A percentile compares a stretch with the other conserved stretches of the same genome.
These are phyloP conservation scores for Apis dorsata DNA, from an alignment of 1,140 invertebrate genomes.

Conservation along the genomic window DNA sequence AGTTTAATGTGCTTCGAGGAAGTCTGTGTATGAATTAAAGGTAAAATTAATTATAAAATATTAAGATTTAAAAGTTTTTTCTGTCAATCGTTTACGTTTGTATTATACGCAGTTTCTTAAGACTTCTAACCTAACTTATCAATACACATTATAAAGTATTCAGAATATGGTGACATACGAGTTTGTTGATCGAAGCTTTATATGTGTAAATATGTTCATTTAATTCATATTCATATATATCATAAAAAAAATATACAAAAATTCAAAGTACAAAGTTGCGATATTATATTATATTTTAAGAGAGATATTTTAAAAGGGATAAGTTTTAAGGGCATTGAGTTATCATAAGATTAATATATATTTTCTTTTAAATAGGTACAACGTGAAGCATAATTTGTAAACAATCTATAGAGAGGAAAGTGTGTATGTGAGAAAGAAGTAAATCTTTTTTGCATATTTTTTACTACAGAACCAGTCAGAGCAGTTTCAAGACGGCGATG, in stretches of 20 bases:
- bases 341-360: background rate
- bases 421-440: background rate
- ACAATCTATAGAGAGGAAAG: background rate
- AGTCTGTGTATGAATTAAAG: background rate
- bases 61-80: background rate
- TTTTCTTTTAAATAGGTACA: background rate
- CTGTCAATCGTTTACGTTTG: background rate
- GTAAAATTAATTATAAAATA: background rate
- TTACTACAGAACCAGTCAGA: background rate
- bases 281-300: too few species aligned
- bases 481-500: background rate
- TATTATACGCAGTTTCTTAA: too few species aligned
- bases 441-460: background rate
- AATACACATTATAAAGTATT: background rate
- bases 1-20: background rate
- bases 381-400: background rate
- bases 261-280: background rate
- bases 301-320: background rate
- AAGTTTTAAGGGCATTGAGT: too few species aligned
- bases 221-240: background rate
- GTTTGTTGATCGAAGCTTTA: background rate
- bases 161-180: background rate
- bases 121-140: slow-evolving; percentile 2
- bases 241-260: background rate
- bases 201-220: background rate